Percentiles rank a stretch among this genome's conserved stretches.
These are phyloP conservation scores for Lepidochrysops patricia DNA, from an alignment of 2,888 invertebrate species.

Conservation along the genomic window DNA sequence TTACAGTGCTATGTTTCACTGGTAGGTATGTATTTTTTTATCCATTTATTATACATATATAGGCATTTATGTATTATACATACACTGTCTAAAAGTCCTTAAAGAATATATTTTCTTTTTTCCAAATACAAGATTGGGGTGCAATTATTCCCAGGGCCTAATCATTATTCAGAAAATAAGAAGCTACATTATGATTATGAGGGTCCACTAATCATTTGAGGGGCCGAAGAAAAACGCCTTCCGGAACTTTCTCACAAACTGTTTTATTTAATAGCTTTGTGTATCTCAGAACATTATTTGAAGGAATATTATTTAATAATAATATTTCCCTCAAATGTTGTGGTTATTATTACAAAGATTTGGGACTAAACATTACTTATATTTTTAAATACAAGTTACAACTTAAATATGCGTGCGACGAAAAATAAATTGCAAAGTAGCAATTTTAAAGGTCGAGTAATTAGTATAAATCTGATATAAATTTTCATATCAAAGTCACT, in stretches of 20 bases:
- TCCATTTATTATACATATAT: too few relatives aligned
- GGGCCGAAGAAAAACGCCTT: slow-evolving; percentile 3
- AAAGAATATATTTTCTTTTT: background rate
- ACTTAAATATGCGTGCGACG: background rate
- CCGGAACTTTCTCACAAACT: slow-evolving; percentile 5
- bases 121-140: background rate
- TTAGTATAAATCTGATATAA: slow-evolving; percentile 1
- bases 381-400: too few relatives aligned
- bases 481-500: slow-evolving; percentile 5
- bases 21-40: too few relatives aligned
- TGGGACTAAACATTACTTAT: too few relatives aligned
- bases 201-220: slow-evolving; percentile 8
- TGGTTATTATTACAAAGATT: too few relatives aligned
- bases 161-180: slow-evolving; percentile 4
- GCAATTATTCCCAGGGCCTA: background rate
- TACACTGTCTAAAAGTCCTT: background rate
- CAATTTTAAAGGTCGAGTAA: background rate
- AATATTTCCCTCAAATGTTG: too few relatives aligned
- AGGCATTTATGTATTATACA: too few relatives aligned
- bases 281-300: too few relatives aligned
- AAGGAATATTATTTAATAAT: too few relatives aligned
- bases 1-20: too few relatives aligned
- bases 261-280: background rate
- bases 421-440: background rate
- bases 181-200: slow-evolving; percentile 8